Evolutionary conservation across 2,888 invertebrate species (phyloP), one percentile per base, ranked within the genome.

Genomic region (Drosophila nigricruria): DNA sequence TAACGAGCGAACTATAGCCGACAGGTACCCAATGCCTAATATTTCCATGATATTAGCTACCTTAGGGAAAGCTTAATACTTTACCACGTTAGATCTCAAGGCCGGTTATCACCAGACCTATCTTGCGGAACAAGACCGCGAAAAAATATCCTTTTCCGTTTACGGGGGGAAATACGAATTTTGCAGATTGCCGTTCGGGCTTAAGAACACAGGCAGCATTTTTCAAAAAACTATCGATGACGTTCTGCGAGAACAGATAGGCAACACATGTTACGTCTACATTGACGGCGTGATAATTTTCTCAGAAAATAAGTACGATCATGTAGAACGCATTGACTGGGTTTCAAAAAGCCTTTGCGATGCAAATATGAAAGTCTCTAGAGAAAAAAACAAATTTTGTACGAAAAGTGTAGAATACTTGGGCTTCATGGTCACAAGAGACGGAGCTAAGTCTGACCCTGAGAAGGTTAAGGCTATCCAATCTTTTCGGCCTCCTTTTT

Each of bases 231-330:
- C 40, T 12, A 54, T 27, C 6, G 38, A 53, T 12, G 53, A 53
- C 10, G 23, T 53, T 4, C 14, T 54, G 14, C 5, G 27, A 27
- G 18, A 54, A 54, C 27, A 54, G 5, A 27, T 40, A 14, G 40
- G 54, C 12, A 40, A 40, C 6, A n/a, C 34, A 36, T 52, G 52
- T n/a, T 25, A n/a, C n/a, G 52, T 53, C 1, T 34, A 38, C 25
- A 9, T 38, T 5, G 23, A 53, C 1, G 38, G 38, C 25, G 53
- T 53, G 5, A 53, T 27, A n/a, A 53, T 53, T 27, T 53, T 53
- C 5, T 38, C 38, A 10, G 25, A 38, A 27, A 53, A 38, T 12
- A 25, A 38, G 6, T 1, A 5, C 5, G 23, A 52, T 5, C 23
- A 52, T 36, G 52, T 52, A 0, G 6, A 20, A 1, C 20, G 18